These are phyloP conservation scores for Cactoblastis cactorum DNA, from an alignment of 2,888 invertebrate genomes.

Conservation along the genomic window DNA sequence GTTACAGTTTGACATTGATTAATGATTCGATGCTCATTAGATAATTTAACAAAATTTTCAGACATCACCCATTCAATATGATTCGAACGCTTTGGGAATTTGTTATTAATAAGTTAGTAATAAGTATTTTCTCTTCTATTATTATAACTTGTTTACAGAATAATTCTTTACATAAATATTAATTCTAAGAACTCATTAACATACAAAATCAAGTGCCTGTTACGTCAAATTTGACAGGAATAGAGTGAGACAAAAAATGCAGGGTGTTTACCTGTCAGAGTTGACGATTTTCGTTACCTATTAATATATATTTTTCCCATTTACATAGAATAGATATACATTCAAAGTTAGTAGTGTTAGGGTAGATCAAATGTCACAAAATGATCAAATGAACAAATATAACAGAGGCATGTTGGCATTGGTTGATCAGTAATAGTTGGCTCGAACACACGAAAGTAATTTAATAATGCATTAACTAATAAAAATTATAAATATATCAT, in stretches of 20 bases:
- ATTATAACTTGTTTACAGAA: too few species aligned
- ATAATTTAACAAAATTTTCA: too few species aligned
- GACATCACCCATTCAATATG: too few species aligned
- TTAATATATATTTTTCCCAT: slow-evolving; percentile 8
- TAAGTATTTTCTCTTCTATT: too few species aligned
- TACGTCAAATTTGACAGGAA: slow-evolving; percentile 3
- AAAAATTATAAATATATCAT: too few species aligned
- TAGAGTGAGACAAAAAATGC: slow-evolving; percentile 2
- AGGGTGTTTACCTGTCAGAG: neutral
- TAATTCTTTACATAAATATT: neutral
- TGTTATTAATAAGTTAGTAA: too few species aligned
- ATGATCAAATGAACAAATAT: neutral
- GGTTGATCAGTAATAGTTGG: too few species aligned
- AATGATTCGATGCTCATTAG: too few species aligned
- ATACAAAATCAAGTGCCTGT: slow-evolving; percentile 27
- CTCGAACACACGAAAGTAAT: too few species aligned
- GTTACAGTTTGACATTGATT: too few species aligned
- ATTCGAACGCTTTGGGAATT: too few species aligned
- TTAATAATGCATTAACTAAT: too few species aligned
- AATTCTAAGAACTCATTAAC: neutral
- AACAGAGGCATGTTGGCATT: neutral
- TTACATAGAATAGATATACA: neutral
- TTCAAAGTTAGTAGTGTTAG: neutral
- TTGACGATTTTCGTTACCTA: neutral
- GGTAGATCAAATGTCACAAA: neutral